Evolutionary conservation across 2,797 vertebrate genomes (phyloP).

Genomic region (Pantherophis alleghaniensis): DNA sequence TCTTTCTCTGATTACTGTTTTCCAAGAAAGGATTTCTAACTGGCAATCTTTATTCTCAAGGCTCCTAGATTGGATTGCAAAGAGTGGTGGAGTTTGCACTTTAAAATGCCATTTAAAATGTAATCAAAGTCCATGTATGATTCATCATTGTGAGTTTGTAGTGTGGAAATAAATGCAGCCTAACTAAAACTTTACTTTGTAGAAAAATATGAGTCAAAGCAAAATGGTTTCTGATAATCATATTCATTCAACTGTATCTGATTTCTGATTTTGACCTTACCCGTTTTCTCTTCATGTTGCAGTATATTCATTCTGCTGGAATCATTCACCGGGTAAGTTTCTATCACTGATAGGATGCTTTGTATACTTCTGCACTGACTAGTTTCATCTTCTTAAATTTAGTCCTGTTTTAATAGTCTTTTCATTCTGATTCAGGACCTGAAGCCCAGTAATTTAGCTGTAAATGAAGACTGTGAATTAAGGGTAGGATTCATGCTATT

Average conservation of each 20-base stretch:
- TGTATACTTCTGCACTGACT: background rate
- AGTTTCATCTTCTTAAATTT: conserved; percentile 19
- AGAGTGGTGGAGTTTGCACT: background rate
- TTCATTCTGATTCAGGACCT: conserved; percentile 80
- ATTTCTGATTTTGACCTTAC: conserved; percentile 23
- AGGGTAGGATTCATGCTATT: conserved; percentile 77
- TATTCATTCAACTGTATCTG: background rate
- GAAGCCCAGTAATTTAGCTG: conserved; percentile 96
- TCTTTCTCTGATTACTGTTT: background rate
- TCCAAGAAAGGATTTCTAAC: background rate
- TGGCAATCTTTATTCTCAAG: background rate
- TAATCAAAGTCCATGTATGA: background rate
- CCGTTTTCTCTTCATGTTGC: conserved; percentile 52
- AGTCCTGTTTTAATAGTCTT: background rate
- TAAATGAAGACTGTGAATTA: conserved; percentile 97
- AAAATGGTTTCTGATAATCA: background rate
- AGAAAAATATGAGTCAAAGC: background rate
- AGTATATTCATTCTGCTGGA: conserved; percentile 99
- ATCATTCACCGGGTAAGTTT: conserved; percentile 95
- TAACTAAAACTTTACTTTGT: background rate
- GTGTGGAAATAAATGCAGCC: background rate
- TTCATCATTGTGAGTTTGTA: background rate
- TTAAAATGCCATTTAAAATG: background rate
- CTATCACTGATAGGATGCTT: background rate
- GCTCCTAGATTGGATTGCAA: background rate